Base-by-base conservation (phyloP, 2,797 vertebrate genomes). In the Acanthurus leucopareius region DNA sequence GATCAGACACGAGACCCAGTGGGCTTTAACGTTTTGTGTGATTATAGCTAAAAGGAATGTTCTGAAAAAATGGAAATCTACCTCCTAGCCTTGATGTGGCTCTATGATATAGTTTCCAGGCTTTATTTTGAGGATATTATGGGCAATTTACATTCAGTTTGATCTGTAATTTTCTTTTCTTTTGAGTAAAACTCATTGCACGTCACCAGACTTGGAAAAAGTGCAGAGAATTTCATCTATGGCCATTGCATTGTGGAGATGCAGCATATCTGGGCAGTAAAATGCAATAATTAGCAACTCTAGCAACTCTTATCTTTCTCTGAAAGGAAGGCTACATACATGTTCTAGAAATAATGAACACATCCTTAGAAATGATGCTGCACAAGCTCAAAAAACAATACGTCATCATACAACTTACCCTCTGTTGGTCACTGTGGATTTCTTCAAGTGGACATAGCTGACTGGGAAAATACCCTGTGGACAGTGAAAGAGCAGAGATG, bases 361-460 rank as follows among this genome's bases (percentile, higher is more conserved):
- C 56, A 66, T 56, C 13, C 32, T 25, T 75, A 57, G 53, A 76
- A 56, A 54, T 61, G 44, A 82, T 72, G 53, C 16, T 68, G 57
- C 40, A 77, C 71, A 82, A 61, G 44, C 52, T 76, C 28, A 65
- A 82, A 73, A 49, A 49, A 72, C 60, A 78, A 59, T 16, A 73
- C 60, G 22, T 71, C 19, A 69, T 71, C 60, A 82, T 57, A 68
- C 25, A 32, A 82, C 90, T 90, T 69, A 99, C 98, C 98, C 98
- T 93, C 97, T 96, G 91, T 99, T 99, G 95, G 96, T 98, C 93
- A 99, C 97, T 47, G 97, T 95, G 79, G 97, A 98, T 92, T 98
- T 99, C 96, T 99, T 98, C 94, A 99, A 94, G 92, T 99, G 97
- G 92, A 99, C 95, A 78, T 98, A 99, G 94, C 97, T 97, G 81